Conservation (phyloP, 2,797 vertebrate genomes). For the Channa striata region DNA sequence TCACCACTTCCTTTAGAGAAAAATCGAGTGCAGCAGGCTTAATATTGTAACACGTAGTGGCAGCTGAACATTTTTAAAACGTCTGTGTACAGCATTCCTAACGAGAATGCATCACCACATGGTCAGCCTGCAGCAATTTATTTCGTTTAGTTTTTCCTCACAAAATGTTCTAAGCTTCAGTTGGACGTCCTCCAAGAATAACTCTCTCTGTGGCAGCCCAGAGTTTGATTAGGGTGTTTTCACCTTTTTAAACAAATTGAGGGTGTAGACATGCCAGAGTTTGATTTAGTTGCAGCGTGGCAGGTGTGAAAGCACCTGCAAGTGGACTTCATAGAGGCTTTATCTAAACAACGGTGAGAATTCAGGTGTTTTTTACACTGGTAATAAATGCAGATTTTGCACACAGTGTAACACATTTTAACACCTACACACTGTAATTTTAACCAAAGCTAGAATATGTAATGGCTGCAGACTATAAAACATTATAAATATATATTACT, state of each 20-base stretch:
- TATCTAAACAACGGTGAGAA: background rate
- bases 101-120: slow-evolving; percentile 14
- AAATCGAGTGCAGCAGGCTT: slow-evolving; percentile 3
- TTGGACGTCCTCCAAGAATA: slow-evolving; percentile 19
- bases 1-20: slow-evolving; percentile 12
- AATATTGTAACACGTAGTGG: slow-evolving; percentile 13
- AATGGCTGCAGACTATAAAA: background rate
- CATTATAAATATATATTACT: no score
- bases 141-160: slow-evolving; percentile 8
- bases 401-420: background rate
- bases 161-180: background rate
- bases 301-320: slow-evolving; percentile 27
- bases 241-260: slow-evolving; percentile 24
- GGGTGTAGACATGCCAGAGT: slow-evolving; percentile 29
- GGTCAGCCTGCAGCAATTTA: slow-evolving; percentile 18
- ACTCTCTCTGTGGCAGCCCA: background rate
- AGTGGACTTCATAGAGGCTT: background rate
- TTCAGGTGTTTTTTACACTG: background rate
- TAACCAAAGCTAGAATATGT: background rate
- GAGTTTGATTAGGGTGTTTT: slow-evolving; percentile 40
- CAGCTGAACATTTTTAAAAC: slow-evolving; percentile 23
- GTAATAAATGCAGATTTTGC: background rate
- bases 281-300: slow-evolving; percentile 19
- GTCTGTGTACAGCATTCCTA: background rate
- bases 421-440: background rate